These are phyloP conservation scores for Ochotona curzoniae DNA, from an alignment of 2,113 vertebrate genomes.

Conservation along the genomic window DNA sequence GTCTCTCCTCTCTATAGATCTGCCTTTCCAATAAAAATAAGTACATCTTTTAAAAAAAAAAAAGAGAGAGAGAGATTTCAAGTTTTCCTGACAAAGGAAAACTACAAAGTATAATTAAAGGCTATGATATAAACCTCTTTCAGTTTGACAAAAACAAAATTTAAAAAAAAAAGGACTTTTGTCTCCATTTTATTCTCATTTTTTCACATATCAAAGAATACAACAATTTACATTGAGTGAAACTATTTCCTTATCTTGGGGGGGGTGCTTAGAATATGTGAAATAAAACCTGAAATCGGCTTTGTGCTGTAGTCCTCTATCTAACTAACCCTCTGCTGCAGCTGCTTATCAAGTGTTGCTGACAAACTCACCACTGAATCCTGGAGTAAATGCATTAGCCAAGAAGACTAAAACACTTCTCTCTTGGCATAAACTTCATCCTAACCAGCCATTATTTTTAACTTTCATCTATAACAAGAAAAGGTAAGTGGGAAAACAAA, in stretches of 20 bases:
- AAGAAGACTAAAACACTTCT: neutral
- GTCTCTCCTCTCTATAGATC: too few relatives aligned
- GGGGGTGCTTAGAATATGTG: neutral
- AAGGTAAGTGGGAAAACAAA: neutral
- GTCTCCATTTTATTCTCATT: neutral
- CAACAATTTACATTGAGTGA: neutral
- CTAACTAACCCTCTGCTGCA: conserved; percentile 4
- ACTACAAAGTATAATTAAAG: conserved; percentile 21
- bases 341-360: neutral
- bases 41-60: too few relatives aligned
- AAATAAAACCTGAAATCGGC: neutral
- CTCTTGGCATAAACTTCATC: neutral
- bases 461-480: neutral
- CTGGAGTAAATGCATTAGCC: neutral
- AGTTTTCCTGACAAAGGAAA: conserved; percentile 37
- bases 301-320: neutral
- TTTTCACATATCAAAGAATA: neutral
- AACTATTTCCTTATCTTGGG: neutral
- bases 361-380: neutral
- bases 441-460: neutral
- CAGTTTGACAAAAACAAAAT: too few relatives aligned
- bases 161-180: neutral
- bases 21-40: too few relatives aligned
- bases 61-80: too few relatives aligned
- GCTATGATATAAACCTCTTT: neutral